Conservation (phyloP, 1,140 invertebrate genomes). For the Ptiloglossa arizonensis region DNA sequence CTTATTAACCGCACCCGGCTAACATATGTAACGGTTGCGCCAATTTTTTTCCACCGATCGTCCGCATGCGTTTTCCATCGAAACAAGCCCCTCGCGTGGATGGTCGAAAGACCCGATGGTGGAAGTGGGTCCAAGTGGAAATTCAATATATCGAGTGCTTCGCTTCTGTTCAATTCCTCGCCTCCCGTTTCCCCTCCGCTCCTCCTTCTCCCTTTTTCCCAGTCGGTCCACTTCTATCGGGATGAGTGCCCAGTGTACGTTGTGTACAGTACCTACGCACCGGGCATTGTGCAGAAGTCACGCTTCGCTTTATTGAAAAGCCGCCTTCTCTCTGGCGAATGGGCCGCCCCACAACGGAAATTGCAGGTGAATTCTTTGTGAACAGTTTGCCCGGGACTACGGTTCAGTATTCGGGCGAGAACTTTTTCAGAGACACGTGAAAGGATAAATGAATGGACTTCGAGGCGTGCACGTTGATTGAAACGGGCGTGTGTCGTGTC, state of each 20-base stretch:
- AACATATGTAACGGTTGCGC: conserved; percentile 3
- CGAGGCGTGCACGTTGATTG: conserved; percentile 34
- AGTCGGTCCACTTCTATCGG: conserved; percentile 35
- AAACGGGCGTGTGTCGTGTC: conserved; percentile 7
- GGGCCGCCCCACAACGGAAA: conserved; percentile 49
- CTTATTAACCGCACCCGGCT: conserved; percentile 13
- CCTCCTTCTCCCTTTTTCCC: neutral
- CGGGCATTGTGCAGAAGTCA: conserved; percentile 47
- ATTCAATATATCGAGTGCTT: conserved; percentile 57
- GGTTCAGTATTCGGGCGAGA: conserved; percentile 45
- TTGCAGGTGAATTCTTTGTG: conserved; percentile 67
- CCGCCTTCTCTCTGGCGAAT: conserved; percentile 47
- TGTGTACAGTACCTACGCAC: conserved; percentile 42
- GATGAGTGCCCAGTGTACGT: conserved; percentile 44
- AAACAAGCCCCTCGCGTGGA: conserved; percentile 3
- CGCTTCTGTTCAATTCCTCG: conserved; percentile 7
- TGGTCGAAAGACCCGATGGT: conserved; percentile 32
- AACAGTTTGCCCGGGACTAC: conserved; percentile 33
- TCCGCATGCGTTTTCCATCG: conserved; percentile 18
- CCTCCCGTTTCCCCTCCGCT: neutral
- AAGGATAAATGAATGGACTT: conserved; percentile 38
- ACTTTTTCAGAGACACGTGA: conserved; percentile 13
- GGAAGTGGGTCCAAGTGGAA: conserved; percentile 48
- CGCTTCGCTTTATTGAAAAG: conserved; percentile 64
- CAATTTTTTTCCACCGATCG: conserved; percentile 31